Conservation (phyloP, 2,888 invertebrate species). For the Mythimna vitellina region DNA sequence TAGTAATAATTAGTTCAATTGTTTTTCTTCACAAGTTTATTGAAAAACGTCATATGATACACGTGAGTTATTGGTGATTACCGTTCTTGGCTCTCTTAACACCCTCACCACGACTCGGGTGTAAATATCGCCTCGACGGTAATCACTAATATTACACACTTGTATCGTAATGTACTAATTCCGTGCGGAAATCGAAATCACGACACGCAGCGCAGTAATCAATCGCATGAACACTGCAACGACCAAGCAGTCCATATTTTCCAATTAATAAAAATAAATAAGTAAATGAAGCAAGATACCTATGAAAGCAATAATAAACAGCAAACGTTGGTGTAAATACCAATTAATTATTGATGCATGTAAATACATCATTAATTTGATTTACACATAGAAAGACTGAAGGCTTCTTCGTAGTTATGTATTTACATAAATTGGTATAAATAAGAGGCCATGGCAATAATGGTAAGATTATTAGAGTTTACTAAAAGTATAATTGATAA, state of each 20-base stretch:
- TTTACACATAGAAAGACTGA: constrained; percentile 13
- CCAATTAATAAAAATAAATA: constrained; percentile 1
- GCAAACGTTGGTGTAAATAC: neutral
- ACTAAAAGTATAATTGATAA: constrained; percentile 11
- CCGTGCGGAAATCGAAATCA: too few species aligned
- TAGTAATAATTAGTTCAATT: too few species aligned
- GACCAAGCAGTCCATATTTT: neutral
- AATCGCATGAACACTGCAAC: too few species aligned
- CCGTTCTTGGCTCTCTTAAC: too few species aligned
- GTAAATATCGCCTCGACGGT: too few species aligned
- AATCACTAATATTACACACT: too few species aligned
- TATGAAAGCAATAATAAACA: neutral
- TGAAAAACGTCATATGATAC: too few species aligned
- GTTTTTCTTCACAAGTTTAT: too few species aligned
- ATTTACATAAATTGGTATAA: constrained; percentile 24
- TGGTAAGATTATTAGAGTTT: constrained; percentile 10
- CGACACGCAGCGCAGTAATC: too few species aligned
- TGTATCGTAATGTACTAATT: too few species aligned
- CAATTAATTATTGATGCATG: constrained; percentile 11
- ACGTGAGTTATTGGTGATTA: too few species aligned
- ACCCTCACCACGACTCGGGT: too few species aligned
- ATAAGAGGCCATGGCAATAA: constrained; percentile 18
- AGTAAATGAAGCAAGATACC: neutral
- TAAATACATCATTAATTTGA: constrained; percentile 18
- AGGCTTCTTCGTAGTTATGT: constrained; percentile 22